phyloP scores from a whole-genome alignment of 1,140 invertebrate species.

The Caerostris darwini region DNA sequence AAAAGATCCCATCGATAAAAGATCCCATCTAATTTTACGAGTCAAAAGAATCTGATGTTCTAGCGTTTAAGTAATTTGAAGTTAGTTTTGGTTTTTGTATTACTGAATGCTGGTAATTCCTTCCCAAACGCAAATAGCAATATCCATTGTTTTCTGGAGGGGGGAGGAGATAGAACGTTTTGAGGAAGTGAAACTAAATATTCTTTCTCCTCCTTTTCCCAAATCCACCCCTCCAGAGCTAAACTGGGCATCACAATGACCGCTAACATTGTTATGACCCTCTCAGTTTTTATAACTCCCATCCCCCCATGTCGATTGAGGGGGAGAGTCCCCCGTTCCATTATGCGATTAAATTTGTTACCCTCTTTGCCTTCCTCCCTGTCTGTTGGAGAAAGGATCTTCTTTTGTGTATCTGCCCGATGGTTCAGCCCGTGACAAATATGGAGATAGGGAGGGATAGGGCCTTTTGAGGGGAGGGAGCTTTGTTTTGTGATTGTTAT shows the following conservation, averaged over 20 bases:
- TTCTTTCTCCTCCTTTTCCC: neutral
- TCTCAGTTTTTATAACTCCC: slow-evolving; percentile 23
- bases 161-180: neutral
- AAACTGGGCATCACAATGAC: neutral
- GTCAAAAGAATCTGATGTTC: too few relatives aligned
- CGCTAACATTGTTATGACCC: slow-evolving; percentile 61
- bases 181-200: too few relatives aligned
- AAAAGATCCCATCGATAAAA: too few relatives aligned
- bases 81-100: too few relatives aligned
- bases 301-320: too few relatives aligned
- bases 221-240: neutral
- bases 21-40: too few relatives aligned
- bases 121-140: neutral
- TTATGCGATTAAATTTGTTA: slow-evolving; percentile 65
- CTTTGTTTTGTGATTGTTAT: slow-evolving; percentile 42
- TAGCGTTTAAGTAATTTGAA: too few relatives aligned
- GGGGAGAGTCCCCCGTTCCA: slow-evolving; percentile 17
- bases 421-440: slow-evolving; percentile 50
- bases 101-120: too few relatives aligned
- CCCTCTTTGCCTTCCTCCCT: slow-evolving; percentile 19
- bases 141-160: neutral
- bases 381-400: neutral
- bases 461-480: neutral
- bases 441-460: slow-evolving; percentile 52
- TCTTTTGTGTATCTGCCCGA: neutral